Evolutionary conservation across 2,888 invertebrate species (phyloP).

Genomic region (Ctena decussata): DNA sequence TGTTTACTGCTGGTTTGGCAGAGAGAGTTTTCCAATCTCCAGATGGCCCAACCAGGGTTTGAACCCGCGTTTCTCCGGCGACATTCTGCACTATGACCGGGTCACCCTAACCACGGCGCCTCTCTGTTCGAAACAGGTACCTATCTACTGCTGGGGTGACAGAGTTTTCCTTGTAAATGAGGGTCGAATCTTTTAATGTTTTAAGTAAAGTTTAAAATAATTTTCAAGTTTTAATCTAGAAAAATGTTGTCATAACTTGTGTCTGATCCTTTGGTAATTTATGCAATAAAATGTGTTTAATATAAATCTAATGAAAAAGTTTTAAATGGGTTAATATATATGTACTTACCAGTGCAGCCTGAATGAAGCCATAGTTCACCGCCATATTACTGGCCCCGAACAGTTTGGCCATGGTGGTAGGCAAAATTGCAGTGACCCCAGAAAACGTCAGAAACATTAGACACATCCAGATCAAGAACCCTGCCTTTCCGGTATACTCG

Average conservation of each 20-base stretch:
- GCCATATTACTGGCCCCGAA: conserved; percentile 60
- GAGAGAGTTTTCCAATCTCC: too few relatives aligned
- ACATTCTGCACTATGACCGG: too few relatives aligned
- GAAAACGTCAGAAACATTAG: conserved; percentile 81
- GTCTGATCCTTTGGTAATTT: too few relatives aligned
- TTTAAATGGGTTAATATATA: not conserved
- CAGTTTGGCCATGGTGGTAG: conserved; percentile 45
- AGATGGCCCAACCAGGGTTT: too few relatives aligned
- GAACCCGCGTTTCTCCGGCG: too few relatives aligned
- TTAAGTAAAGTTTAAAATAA: not conserved
- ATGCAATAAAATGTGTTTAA: too few relatives aligned
- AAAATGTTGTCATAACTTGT: not conserved
- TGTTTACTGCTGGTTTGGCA: too few relatives aligned
- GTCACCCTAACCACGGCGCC: too few relatives aligned
- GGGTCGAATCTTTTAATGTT: not conserved
- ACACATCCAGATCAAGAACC: conserved; percentile 65
- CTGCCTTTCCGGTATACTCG: not conserved
- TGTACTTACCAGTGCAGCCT: conserved; percentile 78
- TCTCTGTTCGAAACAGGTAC: too few relatives aligned
- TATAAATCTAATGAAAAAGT: too few relatives aligned
- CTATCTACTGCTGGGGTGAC: too few relatives aligned
- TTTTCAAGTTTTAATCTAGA: not conserved
- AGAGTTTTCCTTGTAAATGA: not conserved
- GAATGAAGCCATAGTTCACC: conserved; percentile 84
- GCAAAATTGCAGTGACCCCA: conserved; percentile 38